Evolutionary conservation across 2,797 vertebrate species (phyloP).

Genomic region (Cossypha dichroa): DNA sequence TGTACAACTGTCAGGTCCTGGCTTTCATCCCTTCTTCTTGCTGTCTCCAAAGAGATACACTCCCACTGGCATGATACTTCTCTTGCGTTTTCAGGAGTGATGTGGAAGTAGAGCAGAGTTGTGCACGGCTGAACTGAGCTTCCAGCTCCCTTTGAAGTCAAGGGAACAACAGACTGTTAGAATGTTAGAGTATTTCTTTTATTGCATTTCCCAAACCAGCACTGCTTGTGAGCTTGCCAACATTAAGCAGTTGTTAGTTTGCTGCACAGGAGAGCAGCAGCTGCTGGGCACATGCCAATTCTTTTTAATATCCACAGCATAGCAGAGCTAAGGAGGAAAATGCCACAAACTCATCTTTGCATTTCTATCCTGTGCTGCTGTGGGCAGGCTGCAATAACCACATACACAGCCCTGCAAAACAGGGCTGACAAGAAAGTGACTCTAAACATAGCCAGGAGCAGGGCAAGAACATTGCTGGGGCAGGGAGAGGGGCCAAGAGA

Average conservation of each 20-base stretch:
- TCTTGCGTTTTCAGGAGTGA: background rate
- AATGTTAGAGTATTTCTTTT: background rate
- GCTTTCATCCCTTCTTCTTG: background rate
- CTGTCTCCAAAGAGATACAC: background rate
- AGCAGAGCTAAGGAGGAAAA: background rate
- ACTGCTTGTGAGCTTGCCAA: background rate
- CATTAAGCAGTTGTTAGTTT: background rate
- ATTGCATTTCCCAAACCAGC: background rate
- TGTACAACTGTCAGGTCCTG: background rate
- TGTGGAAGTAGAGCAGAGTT: background rate
- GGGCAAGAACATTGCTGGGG: background rate
- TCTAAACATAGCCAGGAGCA: background rate
- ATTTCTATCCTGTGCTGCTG: background rate
- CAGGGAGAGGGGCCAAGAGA: background rate
- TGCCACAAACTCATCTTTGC: background rate
- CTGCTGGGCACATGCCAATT: background rate
- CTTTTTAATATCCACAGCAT: background rate
- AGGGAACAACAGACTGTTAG: background rate
- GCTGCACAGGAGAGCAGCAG: background rate
- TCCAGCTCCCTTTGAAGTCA: background rate
- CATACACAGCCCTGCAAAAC: background rate
- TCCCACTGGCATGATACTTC: background rate
- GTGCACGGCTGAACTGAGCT: background rate
- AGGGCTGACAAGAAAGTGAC: background rate
- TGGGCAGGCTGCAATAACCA: background rate